Base-by-base conservation (phyloP, 2,888 invertebrate species). In the Gymnoscelis rufifasciata region DNA sequence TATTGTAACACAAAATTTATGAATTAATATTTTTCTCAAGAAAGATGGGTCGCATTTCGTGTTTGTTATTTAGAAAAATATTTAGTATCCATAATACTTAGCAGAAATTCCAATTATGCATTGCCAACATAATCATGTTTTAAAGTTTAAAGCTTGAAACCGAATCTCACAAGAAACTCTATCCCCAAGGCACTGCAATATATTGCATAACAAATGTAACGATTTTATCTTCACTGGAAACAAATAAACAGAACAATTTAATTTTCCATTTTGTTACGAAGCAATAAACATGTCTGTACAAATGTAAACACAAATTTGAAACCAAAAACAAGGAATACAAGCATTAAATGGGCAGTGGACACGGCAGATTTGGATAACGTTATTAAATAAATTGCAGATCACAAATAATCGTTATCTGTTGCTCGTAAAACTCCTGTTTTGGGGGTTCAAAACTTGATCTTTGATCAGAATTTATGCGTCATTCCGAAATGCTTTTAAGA, bases 341-440 rank as follows among this genome's bases (percentile, higher is more conserved):
- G 70, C 70, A 68, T 71, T 77, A 77, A 74, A 33, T 33, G 31
- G 31, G 2, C 31, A 10, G 7, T 69, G 77, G 69, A 72, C 70
- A 72, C 70, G 70, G 76, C 56, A 62, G 68, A 69, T 71, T 73
- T 66, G 62, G 74, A 78, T 80, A 77, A 78, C 69, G 70, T 79
- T 78, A 80, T 82, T 77, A 74, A 80, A 77, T 77, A 76, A 80
- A 71, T 71, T 66, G 64, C 59, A 59, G 63, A 57, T 62, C 69
- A 77, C 80, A 81, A 80, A 80, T 76, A 80, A 78, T 69, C 57
- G 60, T 14, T 70, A 77, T 76, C 70, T 69, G 64, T 59, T 54
- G 65, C 59, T 70, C 76, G 71, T 82, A 79, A 80, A 79, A 76
- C 72, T 71, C 63, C 69, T 66, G 75, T 74, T 75, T 74, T 73